Conservation (phyloP, 2,888 invertebrate species). For the Tyria jacobaeae region DNA sequence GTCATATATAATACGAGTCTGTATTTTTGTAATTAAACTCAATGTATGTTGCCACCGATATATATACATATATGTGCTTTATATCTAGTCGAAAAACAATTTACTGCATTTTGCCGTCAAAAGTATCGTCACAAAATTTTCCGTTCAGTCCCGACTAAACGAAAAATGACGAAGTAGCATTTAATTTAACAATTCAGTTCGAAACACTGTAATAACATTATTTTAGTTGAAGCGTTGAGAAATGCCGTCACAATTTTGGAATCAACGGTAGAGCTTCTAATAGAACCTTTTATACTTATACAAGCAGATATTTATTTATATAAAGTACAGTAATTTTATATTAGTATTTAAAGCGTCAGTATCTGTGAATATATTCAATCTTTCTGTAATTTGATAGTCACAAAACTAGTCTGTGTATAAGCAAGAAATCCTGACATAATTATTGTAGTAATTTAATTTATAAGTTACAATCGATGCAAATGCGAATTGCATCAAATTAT, state of each 20-base stretch:
- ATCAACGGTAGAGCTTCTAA: conserved; percentile 24
- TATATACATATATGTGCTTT: no score
- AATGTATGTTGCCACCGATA: no score
- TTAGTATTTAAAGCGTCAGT: conserved; percentile 30
- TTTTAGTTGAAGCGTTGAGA: conserved; percentile 40
- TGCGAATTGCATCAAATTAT: no score
- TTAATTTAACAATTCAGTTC: background rate
- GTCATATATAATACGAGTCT: no score
- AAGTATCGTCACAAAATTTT: background rate
- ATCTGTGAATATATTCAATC: conserved; percentile 26
- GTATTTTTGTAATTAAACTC: no score
- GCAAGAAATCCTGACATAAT: no score
- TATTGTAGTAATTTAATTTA: no score
- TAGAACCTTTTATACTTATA: conserved; percentile 36
- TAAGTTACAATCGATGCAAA: no score
- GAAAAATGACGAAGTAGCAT: background rate
- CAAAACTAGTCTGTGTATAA: no score
- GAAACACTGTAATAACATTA: background rate
- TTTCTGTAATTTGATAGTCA: no score
- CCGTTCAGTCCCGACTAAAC: background rate
- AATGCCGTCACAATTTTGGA: conserved; percentile 39
- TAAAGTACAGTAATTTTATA: no score
- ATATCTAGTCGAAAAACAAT: no score
- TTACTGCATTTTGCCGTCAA: background rate
- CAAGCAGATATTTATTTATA: conserved; percentile 21